Evolutionary conservation across 2,888 invertebrate species (phyloP), one percentile per base, ranked within the genome.

Genomic region (Andrena hattorfiana): DNA sequence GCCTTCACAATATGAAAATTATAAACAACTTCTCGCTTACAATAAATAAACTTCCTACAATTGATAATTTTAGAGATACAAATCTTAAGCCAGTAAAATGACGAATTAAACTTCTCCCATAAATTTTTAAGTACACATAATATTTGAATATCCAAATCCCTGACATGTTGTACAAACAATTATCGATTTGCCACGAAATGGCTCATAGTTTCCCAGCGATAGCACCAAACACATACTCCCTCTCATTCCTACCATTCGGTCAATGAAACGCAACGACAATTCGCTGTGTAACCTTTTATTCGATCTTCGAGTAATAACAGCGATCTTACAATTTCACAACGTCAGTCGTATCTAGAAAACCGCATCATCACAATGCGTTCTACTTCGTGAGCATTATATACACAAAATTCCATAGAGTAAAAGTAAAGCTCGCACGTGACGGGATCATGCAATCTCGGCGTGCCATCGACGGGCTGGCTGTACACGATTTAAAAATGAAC

Each of bases 281-380:
- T 63, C 71, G 68, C 77, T 67, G 76, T 68, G 48, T 32, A 26
- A 48, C 28, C 0, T 54, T 84, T 84, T 84, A 83, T 79, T 84
- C 70, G 3, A 59, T 64, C 8, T 10, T 75, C 51, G 68, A 49
- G 48, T 74, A 80, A 73, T 60, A 79, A 80, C 80, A 80, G 60
- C 72, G 60, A 68, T 42, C 30, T 69, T 79, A 74, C 66, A 78
- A 42, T 51, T 26, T 13, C 49, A 72, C 71, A 28, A 72, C 63
- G 67, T 81, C 72, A 83, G 69, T 88, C 68, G 48, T 74, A 75
- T 71, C 89, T 87, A 81, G 49, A 80, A 87, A 85, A 76, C 32
- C 16, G 56, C 72, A 56, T 62, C 63, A 67, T 16, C 54, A 49
- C 35, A 76, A 63, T 63, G 23, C 23, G 28, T 49, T 23, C 73